Base-by-base conservation (phyloP, 1,140 invertebrate genomes). In the Portunus trituberculatus region DNA sequence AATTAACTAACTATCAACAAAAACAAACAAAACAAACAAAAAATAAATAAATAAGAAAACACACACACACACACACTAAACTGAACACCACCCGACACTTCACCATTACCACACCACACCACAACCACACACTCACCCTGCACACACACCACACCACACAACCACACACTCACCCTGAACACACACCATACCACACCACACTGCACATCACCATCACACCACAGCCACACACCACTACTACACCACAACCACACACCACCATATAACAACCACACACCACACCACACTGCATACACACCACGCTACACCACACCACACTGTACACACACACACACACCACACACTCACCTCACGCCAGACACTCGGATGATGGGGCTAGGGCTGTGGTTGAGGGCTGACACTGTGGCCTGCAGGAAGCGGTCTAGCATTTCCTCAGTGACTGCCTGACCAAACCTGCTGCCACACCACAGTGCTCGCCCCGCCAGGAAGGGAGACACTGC, bases 391-490 rank as follows among this genome's bases (percentile, higher is more conserved):
- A 98, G 97, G 0, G 98, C 98, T 95, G 97, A 97, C 0, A 98
- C 97, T 7, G 98, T 98, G 46, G 97, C 98, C 96, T 98, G 97
- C 14, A 98, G 96, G 97, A 98, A 98, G 92, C 97, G 97, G 31
- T 97, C 97, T 95, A 97, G 97, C 95, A 98, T 97, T 93, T 98
- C 97, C 76, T 97, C 97, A 87, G 97, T 97, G 97, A 98, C 97
- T 87, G 97, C 97, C 84, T 97, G 97, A 6, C 98, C 97, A 97
- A 98, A 98, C 92, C 97, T 97, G 96, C 98, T 98, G 14, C 98
- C 97, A 31, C 98, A 97, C 97, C 98, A 98, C 45, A 98, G 96
- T 95, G 98, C 98, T 92, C 98, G 97, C 0, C 98, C 98, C 46
- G 98, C 97, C 29, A 98, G 97, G 96, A 98, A 98, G n/a, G 98